Evolutionary conservation across 2,888 invertebrate genomes (phyloP).

Genomic region (Diloba caeruleocephala): DNA sequence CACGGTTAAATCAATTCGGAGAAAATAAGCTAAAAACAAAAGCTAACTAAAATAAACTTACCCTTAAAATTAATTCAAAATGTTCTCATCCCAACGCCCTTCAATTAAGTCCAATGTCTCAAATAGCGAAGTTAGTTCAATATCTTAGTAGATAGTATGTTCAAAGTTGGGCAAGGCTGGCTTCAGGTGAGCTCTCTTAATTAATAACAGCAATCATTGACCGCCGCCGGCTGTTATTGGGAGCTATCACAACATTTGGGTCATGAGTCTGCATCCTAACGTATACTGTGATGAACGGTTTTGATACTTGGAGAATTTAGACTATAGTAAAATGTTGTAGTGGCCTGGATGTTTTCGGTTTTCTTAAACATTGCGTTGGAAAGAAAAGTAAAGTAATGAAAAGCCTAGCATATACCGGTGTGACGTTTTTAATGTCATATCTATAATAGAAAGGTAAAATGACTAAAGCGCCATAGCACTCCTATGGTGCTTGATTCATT

Average conservation of each 20-base stretch:
- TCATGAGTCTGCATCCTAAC: conserved; percentile 78
- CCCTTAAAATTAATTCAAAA: too few species aligned
- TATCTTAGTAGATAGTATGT: conserved; percentile 29
- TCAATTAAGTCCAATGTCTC: conserved; percentile 25
- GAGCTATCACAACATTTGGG: conserved; percentile 85
- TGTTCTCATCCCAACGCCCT: too few species aligned
- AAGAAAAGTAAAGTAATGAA: neutral
- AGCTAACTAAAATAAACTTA: too few species aligned
- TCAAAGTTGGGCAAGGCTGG: conserved; percentile 37
- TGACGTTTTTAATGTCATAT: too few species aligned
- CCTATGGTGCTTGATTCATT: too few species aligned
- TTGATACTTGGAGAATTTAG: conserved; percentile 64
- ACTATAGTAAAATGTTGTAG: neutral
- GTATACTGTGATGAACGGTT: conserved; percentile 34
- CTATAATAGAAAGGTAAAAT: too few species aligned
- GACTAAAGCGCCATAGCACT: too few species aligned
- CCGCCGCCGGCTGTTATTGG: conserved; percentile 86
- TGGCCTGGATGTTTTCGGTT: too few species aligned
- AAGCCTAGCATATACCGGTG: too few species aligned
- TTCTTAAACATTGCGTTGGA: neutral
- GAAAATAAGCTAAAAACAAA: too few species aligned
- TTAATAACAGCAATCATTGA: conserved; percentile 82
- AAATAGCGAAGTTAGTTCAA: conserved; percentile 25
- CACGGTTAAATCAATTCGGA: too few species aligned
- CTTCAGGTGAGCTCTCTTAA: conserved; percentile 69